Conservation (phyloP, 1,140 invertebrate species). For the Tenebrio molitor region DNA sequence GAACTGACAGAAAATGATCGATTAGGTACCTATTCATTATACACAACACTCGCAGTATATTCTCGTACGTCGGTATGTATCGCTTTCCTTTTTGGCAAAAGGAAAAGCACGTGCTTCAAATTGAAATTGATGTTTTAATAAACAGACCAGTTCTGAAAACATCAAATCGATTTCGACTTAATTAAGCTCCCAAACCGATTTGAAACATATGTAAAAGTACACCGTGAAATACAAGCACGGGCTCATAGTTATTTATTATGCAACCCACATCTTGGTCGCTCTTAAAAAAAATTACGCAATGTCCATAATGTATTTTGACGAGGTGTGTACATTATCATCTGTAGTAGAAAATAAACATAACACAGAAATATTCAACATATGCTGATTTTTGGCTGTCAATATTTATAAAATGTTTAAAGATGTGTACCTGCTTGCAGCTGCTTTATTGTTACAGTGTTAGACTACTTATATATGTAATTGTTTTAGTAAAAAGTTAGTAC, state of each 20-base stretch:
- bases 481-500: too few species aligned
- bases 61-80: not conserved
- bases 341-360: slow-evolving; percentile 2
- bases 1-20: too few species aligned
- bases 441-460: not conserved
- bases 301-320: not conserved
- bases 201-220: not conserved
- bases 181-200: not conserved
- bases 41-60: too few species aligned
- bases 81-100: slow-evolving; percentile 7
- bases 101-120: slow-evolving; percentile 19
- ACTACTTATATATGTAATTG: too few species aligned
- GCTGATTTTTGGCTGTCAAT: not conserved
- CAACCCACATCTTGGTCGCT: too few species aligned
- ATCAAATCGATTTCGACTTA: slow-evolving; percentile 20
- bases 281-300: too few species aligned
- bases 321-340: slow-evolving; percentile 8
- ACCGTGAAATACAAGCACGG: not conserved
- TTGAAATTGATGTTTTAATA: slow-evolving; percentile 15
- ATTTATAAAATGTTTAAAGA: not conserved
- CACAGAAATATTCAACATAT: slow-evolving; percentile 8
- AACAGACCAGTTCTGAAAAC: slow-evolving; percentile 7
- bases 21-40: too few species aligned
- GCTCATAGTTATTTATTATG: too few species aligned
- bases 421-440: not conserved